A percentile compares a stretch with the other conserved stretches of the same genome.
phyloP scores from a whole-genome alignment of 2,888 invertebrate genomes.

The Netelia fuscicornis region DNA sequence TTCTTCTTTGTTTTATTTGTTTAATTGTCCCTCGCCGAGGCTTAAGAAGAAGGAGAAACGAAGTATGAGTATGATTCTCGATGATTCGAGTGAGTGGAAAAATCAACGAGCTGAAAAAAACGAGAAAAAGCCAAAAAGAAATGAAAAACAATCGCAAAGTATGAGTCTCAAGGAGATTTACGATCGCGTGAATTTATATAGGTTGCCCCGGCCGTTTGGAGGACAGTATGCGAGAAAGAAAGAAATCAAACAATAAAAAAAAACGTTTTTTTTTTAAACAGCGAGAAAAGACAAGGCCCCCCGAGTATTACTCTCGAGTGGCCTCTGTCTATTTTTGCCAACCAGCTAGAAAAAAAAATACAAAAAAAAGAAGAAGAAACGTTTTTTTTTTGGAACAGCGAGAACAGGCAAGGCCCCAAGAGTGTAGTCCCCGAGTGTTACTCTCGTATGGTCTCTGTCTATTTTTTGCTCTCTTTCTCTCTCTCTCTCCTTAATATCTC shows the following conservation, averaged over 20 bases:
- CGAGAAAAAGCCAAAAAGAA: too few relatives aligned
- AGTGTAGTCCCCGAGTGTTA: too few relatives aligned
- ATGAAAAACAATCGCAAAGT: not conserved
- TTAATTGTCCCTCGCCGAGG: conserved; percentile 26
- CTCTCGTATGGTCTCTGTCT: too few relatives aligned
- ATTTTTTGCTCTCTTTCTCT: too few relatives aligned
- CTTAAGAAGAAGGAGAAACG: conserved; percentile 29
- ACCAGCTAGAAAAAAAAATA: not conserved
- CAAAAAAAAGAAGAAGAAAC: not conserved
- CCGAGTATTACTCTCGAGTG: too few relatives aligned
- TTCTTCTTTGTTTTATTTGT: conserved; percentile 29
- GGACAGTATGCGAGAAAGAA: conserved; percentile 9
- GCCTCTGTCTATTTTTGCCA: too few relatives aligned
- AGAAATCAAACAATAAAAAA: not conserved
- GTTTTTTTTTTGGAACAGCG: not conserved
- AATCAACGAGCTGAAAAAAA: conserved; percentile 17
- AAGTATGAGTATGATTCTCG: conserved; percentile 29
- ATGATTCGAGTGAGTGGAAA: conserved; percentile 48
- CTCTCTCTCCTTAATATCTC: too few relatives aligned
- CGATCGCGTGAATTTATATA: not conserved
- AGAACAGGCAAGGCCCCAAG: not conserved
- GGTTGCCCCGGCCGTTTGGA: conserved; percentile 1
- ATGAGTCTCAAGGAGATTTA: not conserved
- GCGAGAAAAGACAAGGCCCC: not conserved
- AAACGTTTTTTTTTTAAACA: not conserved